Conservation (phyloP, 2,113 vertebrate genomes). For the Zootoca vivipara region DNA sequence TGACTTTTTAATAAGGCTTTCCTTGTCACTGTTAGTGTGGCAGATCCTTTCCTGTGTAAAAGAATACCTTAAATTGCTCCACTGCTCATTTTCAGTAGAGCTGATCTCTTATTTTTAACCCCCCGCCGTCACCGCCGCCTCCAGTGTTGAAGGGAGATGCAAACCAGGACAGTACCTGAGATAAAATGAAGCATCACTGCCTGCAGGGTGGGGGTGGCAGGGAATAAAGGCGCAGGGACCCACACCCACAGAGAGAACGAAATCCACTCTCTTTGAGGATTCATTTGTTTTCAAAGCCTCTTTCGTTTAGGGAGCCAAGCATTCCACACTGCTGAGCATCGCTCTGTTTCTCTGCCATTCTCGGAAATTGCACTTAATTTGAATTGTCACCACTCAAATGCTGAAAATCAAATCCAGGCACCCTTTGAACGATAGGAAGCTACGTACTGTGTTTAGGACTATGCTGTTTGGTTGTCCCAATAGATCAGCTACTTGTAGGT, state of each 20-base stretch:
- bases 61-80: background rate
- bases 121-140: too few species aligned
- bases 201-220: rapidly evolving
- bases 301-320: constrained; percentile 50
- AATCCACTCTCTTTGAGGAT: background rate
- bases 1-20: background rate
- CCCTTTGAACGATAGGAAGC: rapidly evolving
- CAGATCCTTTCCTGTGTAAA: constrained; percentile 22
- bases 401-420: rapidly evolving
- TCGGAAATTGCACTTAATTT: background rate
- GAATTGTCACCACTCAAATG: constrained; percentile 31
- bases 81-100: background rate
- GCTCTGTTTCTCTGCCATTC: constrained; percentile 25
- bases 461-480: background rate
- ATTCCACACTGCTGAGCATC: constrained; percentile 45
- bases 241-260: background rate
- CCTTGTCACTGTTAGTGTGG: background rate
- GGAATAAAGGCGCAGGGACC: background rate
- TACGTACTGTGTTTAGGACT: background rate
- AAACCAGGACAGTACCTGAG: constrained; percentile 21
- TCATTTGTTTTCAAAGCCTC: constrained; percentile 37
- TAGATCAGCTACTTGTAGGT: background rate
- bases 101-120: constrained; percentile 2
- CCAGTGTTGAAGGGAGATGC: background rate
- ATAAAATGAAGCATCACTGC: constrained; percentile 32